Conservation (phyloP, 2,797 vertebrate species). For the Mareca strepera region DNA sequence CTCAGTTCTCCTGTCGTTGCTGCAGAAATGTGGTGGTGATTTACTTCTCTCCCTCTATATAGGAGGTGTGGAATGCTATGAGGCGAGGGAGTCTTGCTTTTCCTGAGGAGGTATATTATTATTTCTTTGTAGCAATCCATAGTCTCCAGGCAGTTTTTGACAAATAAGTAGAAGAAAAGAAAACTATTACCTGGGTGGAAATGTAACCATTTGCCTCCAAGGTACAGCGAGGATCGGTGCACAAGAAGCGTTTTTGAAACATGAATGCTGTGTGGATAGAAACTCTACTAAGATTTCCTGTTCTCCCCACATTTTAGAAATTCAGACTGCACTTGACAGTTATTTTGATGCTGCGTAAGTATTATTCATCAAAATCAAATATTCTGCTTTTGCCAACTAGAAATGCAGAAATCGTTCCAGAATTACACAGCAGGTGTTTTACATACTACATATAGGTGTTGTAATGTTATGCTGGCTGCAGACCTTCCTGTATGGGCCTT, state of each 20-base stretch:
- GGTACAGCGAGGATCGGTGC: background rate
- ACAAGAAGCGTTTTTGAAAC: background rate
- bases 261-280: background rate
- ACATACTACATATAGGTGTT: background rate
- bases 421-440: background rate
- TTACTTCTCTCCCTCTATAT: background rate
- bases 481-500: conserved; percentile 31
- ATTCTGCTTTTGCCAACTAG: background rate
- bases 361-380: background rate
- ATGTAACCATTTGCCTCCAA: background rate
- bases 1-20: background rate
- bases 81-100: background rate
- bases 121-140: background rate
- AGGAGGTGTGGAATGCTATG: background rate
- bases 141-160: background rate
- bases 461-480: background rate
- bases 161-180: background rate
- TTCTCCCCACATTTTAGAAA: background rate
- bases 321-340: background rate
- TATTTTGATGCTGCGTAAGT: background rate
- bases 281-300: background rate
- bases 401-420: background rate
- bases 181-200: background rate
- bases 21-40: background rate
- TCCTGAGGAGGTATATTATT: background rate